phyloP scores from a whole-genome alignment of 1,140 invertebrate species.

The Episyrphus balteatus region DNA sequence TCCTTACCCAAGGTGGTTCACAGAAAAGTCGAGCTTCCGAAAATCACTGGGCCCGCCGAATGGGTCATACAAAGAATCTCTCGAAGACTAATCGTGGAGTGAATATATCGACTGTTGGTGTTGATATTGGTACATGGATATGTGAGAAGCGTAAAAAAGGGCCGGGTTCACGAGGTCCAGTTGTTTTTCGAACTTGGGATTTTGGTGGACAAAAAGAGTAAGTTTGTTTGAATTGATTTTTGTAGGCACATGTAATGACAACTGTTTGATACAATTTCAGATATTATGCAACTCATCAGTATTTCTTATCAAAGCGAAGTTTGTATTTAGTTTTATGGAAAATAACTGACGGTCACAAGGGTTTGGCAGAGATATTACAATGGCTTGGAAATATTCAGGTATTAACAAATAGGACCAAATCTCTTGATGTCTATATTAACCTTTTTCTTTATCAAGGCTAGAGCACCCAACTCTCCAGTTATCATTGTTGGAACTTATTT shows the following conservation, averaged over 20 bases:
- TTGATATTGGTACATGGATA: conserved; percentile 91
- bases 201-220: conserved; percentile 94
- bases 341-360: conserved; percentile 83
- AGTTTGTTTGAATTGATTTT: conserved; percentile 15
- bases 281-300: conserved; percentile 96
- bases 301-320: conserved; percentile 92
- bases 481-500: conserved; percentile 92
- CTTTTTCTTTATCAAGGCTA: conserved; percentile 52
- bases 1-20: conserved; percentile 55
- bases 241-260: neutral
- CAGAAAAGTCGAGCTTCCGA: conserved; percentile 25
- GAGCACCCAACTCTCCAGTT: conserved; percentile 88
- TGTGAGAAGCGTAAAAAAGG: conserved; percentile 66
- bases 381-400: conserved; percentile 93
- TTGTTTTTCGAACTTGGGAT: conserved; percentile 98
- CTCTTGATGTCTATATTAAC: neutral
- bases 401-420: no score
- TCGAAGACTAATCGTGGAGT: conserved; percentile 18
- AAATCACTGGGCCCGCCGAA: conserved; percentile 83
- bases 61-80: conserved; percentile 63
- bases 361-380: conserved; percentile 79
- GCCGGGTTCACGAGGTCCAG: conserved; percentile 62
- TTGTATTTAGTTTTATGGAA: conserved; percentile 94
- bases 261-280: conserved; percentile 9
- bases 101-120: conserved; percentile 90